Conservation (phyloP, 2,888 invertebrate genomes). For the Thymelicus acteon region DNA sequence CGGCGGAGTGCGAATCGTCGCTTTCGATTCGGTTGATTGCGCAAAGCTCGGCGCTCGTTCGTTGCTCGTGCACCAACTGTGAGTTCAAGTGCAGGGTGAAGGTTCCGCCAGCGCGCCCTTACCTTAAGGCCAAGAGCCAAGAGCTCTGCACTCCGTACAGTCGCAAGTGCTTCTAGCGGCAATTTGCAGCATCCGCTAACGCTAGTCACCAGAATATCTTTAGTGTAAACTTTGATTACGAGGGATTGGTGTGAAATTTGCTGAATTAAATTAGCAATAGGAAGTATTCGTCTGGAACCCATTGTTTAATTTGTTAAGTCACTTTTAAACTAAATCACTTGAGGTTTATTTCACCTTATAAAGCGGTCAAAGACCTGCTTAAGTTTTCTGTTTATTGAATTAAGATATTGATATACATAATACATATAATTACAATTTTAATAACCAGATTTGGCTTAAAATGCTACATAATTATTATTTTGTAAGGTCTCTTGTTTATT, state of each 20-base stretch:
- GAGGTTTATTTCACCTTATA: too few relatives aligned
- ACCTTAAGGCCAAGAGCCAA: constrained; percentile 27
- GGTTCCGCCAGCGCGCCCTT: constrained; percentile 61
- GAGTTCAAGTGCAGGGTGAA: constrained; percentile 84
- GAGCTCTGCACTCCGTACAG: neutral
- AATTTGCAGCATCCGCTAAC: neutral
- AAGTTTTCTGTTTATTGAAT: too few relatives aligned
- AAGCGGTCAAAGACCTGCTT: too few relatives aligned
- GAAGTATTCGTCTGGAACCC: too few relatives aligned
- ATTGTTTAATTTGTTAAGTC: too few relatives aligned
- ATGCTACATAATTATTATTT: too few relatives aligned
- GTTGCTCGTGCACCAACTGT: constrained; percentile 47
- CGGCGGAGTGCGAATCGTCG: constrained; percentile 44
- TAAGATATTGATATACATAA: too few relatives aligned
- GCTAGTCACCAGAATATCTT: too few relatives aligned
- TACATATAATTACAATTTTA: too few relatives aligned
- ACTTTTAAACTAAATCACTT: too few relatives aligned
- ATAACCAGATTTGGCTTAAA: too few relatives aligned
- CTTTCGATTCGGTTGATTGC: constrained; percentile 69
- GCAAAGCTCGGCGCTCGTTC: constrained; percentile 59
- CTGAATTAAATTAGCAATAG: neutral
- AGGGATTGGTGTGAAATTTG: neutral
- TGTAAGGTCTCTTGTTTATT: neutral
- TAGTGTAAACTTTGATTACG: neutral
- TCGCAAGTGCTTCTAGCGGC: constrained; percentile 8